Conservation (phyloP, 2,113 vertebrate species). For the Narcine bancroftii region DNA sequence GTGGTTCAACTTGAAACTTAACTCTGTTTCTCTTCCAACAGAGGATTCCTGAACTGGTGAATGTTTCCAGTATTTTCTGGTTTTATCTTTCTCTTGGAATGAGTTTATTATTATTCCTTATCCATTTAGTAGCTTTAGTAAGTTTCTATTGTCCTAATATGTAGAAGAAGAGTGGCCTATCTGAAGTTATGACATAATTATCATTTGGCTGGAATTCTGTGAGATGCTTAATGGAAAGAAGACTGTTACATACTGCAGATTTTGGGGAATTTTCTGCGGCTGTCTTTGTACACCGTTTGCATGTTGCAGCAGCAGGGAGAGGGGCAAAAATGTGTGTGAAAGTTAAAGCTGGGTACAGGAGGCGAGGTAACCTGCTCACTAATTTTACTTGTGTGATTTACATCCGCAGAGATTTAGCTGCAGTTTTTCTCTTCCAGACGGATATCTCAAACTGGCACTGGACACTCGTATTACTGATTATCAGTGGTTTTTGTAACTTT, state of each 20-base stretch:
- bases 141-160: too few relatives aligned
- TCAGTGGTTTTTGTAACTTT: constrained; percentile 96
- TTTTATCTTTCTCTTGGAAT: too few relatives aligned
- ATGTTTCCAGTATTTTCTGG: too few relatives aligned
- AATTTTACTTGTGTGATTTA: too few relatives aligned
- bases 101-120: too few relatives aligned
- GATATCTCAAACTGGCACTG: constrained; percentile 68
- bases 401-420: neutral
- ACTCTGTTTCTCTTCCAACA: too few relatives aligned
- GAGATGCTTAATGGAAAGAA: neutral
- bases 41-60: too few relatives aligned
- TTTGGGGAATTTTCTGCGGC: neutral
- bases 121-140: too few relatives aligned
- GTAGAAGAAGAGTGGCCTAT: neutral
- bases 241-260: neutral
- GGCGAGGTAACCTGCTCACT: neutral
- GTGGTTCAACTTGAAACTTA: too few relatives aligned
- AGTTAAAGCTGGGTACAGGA: neutral
- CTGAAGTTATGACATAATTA: neutral
- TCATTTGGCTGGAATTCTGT: neutral
- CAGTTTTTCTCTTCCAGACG: constrained; percentile 51
- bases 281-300: neutral
- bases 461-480: constrained; percentile 76
- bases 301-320: neutral
- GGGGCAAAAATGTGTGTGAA: neutral